Evolutionary conservation across 2,113 vertebrate species (phyloP), one percentile per base, ranked within the genome.

Genomic region (Datnioides undecimradiatus): DNA sequence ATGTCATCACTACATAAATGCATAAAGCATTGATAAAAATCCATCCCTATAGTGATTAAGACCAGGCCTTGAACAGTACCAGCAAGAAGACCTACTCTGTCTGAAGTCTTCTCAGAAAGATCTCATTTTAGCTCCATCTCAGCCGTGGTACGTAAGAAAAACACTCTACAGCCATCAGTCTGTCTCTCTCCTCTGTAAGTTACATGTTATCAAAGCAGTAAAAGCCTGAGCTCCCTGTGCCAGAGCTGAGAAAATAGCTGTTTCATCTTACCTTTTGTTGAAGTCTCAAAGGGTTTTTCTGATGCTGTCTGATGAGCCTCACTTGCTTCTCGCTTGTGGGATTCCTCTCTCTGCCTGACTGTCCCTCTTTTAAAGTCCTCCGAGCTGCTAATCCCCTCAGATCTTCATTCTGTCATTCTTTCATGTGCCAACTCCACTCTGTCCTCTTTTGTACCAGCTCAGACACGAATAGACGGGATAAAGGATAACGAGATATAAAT

Each of bases 331-430:
- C 5, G 8, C 29, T 65, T 70, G 63, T 63, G 41, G 46, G n/a
- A 13, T 33, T 60, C 23, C 66, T 79, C 46, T 73, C 49, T 34
- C 57, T 23, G 79, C 23, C 48, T 5, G 27, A 48, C 29, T 7
- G 14, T 36, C 34, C 43, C n/a, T n/a, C 12, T 85, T 90, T 86
- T 91, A 90, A 82, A 90, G 68, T 68, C 73, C 57, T 64, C 41
- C 2, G 9, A 78, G 43, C 63, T 55, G 33, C 54, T 92, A 86
- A 91, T 91, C 87, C 65, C n/a, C 33, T 87, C 70, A 86, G 58
- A 81, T 69, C 67, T 54, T 77, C 14, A 65, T 4, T 43, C 59
- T 41, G 46, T 36, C 45, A 17, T 17, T 66, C 49, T 65, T 40
- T 67, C 1, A 64, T 41, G 60, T 73, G 76, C 59, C 73, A 75